These are phyloP conservation scores for Paraescarpia echinospica DNA, from an alignment of 1,140 invertebrate genomes.

Conservation along the genomic window DNA sequence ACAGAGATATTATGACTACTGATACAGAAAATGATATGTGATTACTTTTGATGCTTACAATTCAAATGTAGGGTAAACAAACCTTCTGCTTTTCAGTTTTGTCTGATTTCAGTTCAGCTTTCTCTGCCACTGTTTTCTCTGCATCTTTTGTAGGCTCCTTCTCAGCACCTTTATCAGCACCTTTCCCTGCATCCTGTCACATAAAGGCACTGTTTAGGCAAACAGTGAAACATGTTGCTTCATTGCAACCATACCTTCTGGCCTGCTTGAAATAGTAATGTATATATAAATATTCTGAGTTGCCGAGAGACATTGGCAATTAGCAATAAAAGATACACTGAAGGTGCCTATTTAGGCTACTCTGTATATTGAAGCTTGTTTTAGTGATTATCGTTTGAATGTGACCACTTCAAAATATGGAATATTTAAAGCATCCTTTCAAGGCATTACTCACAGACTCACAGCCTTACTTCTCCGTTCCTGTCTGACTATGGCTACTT, in stretches of 20 bases:
- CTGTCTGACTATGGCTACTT: no score
- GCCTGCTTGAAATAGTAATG: neutral
- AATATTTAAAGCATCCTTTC: no score
- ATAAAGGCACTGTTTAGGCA: neutral
- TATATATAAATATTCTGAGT: neutral
- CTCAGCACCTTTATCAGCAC: slow-evolving; percentile 24
- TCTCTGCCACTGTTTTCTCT: slow-evolving; percentile 41
- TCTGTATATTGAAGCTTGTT: no score
- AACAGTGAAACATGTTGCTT: neutral
- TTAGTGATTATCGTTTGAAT: no score
- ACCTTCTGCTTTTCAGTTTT: slow-evolving; percentile 52
- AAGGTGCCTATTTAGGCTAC: no score
- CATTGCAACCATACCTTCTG: neutral
- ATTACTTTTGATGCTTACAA: neutral
- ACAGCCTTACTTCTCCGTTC: no score
- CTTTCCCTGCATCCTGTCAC: slow-evolving; percentile 9
- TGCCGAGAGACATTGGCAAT: neutral
- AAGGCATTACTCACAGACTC: no score
- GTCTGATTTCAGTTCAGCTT: slow-evolving; percentile 62
- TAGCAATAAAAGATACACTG: neutral
- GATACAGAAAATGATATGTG: neutral
- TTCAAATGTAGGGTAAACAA: slow-evolving; percentile 21
- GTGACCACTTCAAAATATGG: no score
- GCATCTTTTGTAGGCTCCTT: slow-evolving; percentile 20
- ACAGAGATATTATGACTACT: neutral